Percentiles rank a stretch among this genome's conserved stretches.
These are phyloP conservation scores for Thereva nobilitata DNA, from an alignment of 2,888 invertebrate genomes.

Conservation along the genomic window DNA sequence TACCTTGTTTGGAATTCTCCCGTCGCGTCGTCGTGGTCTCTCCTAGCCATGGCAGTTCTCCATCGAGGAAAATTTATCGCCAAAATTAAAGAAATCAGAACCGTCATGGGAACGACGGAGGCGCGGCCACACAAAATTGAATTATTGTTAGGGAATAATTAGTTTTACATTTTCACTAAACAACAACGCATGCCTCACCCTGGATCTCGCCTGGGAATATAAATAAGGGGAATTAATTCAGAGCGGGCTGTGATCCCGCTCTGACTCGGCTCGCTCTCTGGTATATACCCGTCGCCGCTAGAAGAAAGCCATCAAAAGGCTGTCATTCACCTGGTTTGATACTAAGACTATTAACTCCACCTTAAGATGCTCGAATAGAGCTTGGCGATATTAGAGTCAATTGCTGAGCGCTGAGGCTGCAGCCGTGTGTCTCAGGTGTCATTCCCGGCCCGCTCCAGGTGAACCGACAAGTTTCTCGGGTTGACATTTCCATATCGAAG, in stretches of 20 bases:
- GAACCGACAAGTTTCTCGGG: conserved; percentile 26
- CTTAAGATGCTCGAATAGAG: no score
- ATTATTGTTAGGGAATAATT: conserved; percentile 15
- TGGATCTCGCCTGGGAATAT: neutral
- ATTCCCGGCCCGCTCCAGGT: conserved; percentile 16
- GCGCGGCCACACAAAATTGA: conserved; percentile 25
- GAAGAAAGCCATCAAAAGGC: no score
- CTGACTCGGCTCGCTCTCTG: no score
- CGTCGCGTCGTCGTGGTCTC: conserved; percentile 8
- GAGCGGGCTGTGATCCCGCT: no score
- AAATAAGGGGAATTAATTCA: no score
- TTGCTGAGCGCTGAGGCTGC: no score
- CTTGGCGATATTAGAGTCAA: no score
- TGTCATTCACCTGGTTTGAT: no score
- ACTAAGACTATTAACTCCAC: no score
- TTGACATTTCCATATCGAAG: conserved; percentile 32
- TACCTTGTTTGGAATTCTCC: conserved; percentile 29
- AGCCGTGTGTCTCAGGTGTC: neutral
- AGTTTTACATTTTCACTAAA: neutral
- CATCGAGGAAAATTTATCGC: conserved; percentile 17
- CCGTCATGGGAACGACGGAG: conserved; percentile 16
- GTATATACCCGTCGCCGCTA: no score
- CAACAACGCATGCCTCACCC: conserved; percentile 9
- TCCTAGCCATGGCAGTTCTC: conserved; percentile 2
- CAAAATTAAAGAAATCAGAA: conserved; percentile 32